A percentile compares a stretch with the other conserved stretches of the same genome.
Evolutionary conservation across 2,888 invertebrate species (phyloP).

Genomic region (Eurytoma adleriae): DNA sequence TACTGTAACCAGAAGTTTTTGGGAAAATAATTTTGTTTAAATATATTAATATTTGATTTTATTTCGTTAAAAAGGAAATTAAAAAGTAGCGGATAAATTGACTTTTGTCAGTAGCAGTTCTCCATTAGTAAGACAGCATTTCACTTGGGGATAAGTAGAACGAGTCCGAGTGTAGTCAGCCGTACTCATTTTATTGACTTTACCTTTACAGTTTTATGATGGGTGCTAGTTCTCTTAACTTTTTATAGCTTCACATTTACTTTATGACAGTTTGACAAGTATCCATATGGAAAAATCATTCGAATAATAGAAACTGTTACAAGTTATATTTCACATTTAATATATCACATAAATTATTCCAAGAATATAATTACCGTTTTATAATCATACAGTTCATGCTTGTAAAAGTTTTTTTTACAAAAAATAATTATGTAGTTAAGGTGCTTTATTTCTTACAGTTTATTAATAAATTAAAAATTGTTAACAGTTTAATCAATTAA

Average conservation of each 20-base stretch:
- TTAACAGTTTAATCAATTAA: too few relatives aligned
- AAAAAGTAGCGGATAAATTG: not conserved
- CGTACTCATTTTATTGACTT: conserved; percentile 37
- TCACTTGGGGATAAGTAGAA: conserved; percentile 18
- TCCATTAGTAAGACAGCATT: not conserved
- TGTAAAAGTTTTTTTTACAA: too few relatives aligned
- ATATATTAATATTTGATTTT: not conserved
- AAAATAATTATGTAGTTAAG: too few relatives aligned
- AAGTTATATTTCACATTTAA: too few relatives aligned
- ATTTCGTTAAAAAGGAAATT: not conserved
- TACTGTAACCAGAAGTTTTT: too few relatives aligned
- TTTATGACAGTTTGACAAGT: conserved; percentile 25
- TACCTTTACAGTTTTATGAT: conserved; percentile 23
- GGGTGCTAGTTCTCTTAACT: conserved; percentile 24
- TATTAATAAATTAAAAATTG: too few relatives aligned
- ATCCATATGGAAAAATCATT: not conserved
- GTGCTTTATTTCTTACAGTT: too few relatives aligned
- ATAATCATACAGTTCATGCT: too few relatives aligned
- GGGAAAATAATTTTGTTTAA: not conserved
- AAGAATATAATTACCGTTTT: too few relatives aligned
- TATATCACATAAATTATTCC: too few relatives aligned
- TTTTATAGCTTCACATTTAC: conserved; percentile 12
- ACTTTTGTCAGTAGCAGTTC: not conserved
- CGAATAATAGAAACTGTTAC: too few relatives aligned
- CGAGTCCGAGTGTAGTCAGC: conserved; percentile 23